Evolutionary conservation across 2,888 invertebrate genomes (phyloP).

Genomic region (Shargacucullia verbasci): DNA sequence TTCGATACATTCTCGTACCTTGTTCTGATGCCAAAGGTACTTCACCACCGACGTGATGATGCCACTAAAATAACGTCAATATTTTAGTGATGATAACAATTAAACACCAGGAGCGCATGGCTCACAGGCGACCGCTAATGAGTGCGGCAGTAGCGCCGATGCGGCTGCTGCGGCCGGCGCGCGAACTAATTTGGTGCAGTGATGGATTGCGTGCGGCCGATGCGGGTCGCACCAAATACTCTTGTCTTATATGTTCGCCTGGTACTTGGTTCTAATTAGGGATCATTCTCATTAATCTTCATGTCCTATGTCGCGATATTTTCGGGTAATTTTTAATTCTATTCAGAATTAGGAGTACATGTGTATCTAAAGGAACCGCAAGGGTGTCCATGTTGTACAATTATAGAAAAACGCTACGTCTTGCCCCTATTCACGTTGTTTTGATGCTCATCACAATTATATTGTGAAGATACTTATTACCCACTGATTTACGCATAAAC

Average conservation of each 20-base stretch:
- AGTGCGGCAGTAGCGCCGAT: slow-evolving; percentile 81
- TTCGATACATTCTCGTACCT: no score
- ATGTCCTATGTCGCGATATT: slow-evolving; percentile 17
- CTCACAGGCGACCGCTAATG: slow-evolving; percentile 81
- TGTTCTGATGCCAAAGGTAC: no score
- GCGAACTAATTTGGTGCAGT: slow-evolving; percentile 82
- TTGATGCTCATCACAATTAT: no score
- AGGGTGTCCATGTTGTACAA: no score
- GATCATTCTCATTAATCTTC: slow-evolving; percentile 53
- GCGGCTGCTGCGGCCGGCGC: slow-evolving; percentile 77
- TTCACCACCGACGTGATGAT: slow-evolving; percentile 1
- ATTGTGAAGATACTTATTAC: no score
- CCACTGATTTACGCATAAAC: no score
- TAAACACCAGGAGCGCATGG: slow-evolving; percentile 70
- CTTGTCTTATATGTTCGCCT: slow-evolving; percentile 63
- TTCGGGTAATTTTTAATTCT: slow-evolving; percentile 14
- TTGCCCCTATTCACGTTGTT: no score
- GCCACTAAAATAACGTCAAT: slow-evolving; percentile 46
- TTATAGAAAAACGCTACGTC: no score
- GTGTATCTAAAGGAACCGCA: no score
- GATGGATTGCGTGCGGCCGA: slow-evolving; percentile 79
- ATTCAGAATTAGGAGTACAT: slow-evolving; percentile 6
- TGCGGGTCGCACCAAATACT: slow-evolving; percentile 59
- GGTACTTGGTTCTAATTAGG: slow-evolving; percentile 61
- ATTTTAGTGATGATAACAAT: slow-evolving; percentile 63